Percentiles rank a stretch among this genome's conserved stretches.
These are phyloP conservation scores for Acronicta leporina DNA, from an alignment of 2,888 invertebrate species.

Conservation along the genomic window DNA sequence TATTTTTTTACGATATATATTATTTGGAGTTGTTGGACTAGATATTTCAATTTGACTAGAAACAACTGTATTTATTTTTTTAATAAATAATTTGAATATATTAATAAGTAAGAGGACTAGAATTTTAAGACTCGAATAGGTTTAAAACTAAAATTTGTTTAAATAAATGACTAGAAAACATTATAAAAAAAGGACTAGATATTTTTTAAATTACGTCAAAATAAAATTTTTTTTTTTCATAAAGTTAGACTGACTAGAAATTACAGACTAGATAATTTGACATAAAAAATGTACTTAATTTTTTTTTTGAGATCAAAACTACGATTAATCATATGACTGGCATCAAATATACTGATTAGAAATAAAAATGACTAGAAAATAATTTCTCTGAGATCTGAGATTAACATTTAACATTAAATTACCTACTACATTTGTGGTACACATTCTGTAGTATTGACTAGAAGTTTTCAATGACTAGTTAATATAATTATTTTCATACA, in stretches of 20 bases:
- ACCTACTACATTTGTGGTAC: neutral
- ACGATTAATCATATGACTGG: neutral
- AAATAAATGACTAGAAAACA: neutral
- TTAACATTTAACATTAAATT: neutral
- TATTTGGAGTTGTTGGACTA: neutral
- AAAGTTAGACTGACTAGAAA: neutral
- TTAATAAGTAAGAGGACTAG: no score
- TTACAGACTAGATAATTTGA: neutral
- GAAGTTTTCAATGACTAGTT: slow-evolving; percentile 6
- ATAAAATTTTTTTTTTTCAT: no score
- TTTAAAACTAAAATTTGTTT: no score
- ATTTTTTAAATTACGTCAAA: no score
- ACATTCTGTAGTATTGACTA: neutral
- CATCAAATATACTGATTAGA: neutral
- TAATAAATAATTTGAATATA: neutral
- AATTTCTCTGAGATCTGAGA: neutral
- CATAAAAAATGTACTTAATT: no score
- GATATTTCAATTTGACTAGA: slow-evolving; percentile 11
- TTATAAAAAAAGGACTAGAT: slow-evolving; percentile 2
- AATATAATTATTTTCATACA: no score
- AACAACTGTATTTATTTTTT: neutral
- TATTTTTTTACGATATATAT: neutral
- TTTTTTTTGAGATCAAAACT: no score
- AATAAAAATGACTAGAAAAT: slow-evolving; percentile 15
- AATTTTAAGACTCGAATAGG: slow-evolving; percentile 3